A percentile compares a stretch with the other conserved stretches of the same genome.
phyloP scores from a whole-genome alignment of 2,888 invertebrate genomes.

The Stegophylla sp. region DNA sequence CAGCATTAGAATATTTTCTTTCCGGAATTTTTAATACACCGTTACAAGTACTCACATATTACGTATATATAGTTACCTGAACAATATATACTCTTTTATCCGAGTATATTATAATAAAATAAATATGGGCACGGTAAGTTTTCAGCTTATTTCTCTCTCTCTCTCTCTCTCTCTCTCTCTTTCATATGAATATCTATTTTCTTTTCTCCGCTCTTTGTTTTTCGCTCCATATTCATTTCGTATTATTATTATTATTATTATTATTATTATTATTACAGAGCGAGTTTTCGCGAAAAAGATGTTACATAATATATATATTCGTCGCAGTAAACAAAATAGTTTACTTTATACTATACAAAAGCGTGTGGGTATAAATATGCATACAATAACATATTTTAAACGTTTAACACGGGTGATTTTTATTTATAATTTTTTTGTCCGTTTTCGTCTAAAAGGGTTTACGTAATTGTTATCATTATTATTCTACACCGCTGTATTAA shows the following conservation, averaged over 20 bases:
- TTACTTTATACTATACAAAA: too few species aligned
- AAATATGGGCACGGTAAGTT: conserved; percentile 4
- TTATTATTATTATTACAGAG: neutral
- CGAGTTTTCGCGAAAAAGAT: neutral
- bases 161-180: neutral
- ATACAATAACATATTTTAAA: too few species aligned
- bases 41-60: neutral
- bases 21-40: conserved; percentile 43
- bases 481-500: too few species aligned
- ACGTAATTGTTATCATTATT: too few species aligned
- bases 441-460: too few species aligned
- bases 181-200: too few species aligned
- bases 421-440: neutral
- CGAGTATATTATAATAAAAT: conserved; percentile 17
- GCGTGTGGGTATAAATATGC: too few species aligned
- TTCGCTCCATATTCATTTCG: neutral
- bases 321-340: neutral
- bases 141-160: neutral
- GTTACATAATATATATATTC: neutral
- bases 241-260: conserved; percentile 5
- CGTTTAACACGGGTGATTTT: neutral
- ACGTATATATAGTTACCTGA: too few species aligned
- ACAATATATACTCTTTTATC: conserved; percentile 13
- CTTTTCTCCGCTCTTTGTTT: neutral
- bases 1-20: conserved; percentile 26